Conservation (phyloP, 2,888 invertebrate species). For the Andrena marginata region DNA sequence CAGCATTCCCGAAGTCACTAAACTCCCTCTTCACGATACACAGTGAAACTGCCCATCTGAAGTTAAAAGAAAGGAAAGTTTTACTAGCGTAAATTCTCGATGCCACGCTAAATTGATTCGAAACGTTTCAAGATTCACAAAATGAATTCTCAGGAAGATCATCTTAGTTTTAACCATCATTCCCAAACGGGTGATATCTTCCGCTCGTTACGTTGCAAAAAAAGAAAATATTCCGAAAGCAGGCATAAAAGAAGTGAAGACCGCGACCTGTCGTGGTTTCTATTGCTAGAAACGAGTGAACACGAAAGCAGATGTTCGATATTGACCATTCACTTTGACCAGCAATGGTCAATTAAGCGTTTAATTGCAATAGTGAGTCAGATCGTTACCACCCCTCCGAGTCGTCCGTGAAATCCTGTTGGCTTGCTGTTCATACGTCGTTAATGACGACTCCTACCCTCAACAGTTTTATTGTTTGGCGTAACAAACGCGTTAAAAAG, state of each 20-base stretch:
- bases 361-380: conserved; percentile 59
- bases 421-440: conserved; percentile 18
- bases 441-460: conserved; percentile 37
- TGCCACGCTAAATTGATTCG: too few species aligned
- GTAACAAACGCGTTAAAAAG: background rate
- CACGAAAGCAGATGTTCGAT: conserved; percentile 63
- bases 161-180: too few species aligned
- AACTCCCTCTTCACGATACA: too few species aligned
- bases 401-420: conserved; percentile 57
- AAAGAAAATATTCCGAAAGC: background rate
- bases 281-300: background rate
- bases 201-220: background rate
- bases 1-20: too few species aligned
- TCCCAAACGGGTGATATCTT: background rate
- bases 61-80: too few species aligned
- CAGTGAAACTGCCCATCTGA: too few species aligned
- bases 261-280: conserved; percentile 17
- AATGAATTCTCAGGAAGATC: too few species aligned
- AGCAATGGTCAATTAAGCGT: conserved; percentile 65
- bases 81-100: too few species aligned
- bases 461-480: conserved; percentile 41
- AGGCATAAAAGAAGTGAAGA: background rate
- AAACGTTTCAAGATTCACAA: too few species aligned
- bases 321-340: conserved; percentile 49
- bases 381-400: conserved; percentile 58